phyloP scores from a whole-genome alignment of 30 jellyfish, hydroid and myxozoan genomes.

The Sanderia malayensis region DNA sequence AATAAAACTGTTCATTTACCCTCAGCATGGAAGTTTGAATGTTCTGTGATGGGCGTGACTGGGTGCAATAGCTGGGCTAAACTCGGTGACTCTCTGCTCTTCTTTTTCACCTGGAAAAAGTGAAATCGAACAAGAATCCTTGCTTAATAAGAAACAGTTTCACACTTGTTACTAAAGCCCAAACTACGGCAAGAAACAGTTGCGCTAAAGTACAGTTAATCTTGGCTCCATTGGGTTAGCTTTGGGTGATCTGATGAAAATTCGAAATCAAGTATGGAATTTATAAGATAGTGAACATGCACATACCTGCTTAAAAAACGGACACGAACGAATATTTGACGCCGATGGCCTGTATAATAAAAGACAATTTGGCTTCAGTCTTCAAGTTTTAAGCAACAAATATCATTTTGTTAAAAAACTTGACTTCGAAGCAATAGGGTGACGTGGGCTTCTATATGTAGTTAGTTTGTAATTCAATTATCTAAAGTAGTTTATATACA shows the following conservation, averaged over 20 bases:
- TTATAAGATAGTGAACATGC: no score
- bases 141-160: no score
- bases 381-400: background rate
- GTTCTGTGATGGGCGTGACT: conserved; percentile 36
- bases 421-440: background rate
- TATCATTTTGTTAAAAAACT: background rate
- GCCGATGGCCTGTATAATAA: conserved; percentile 54
- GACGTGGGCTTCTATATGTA: background rate
- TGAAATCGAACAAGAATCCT: no score
- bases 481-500: no score
- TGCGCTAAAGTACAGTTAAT: no score
- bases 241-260: no score
- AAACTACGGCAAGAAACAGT: no score
- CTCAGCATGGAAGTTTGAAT: conserved; percentile 19
- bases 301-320: conserved; percentile 53
- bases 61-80: conserved; percentile 50
- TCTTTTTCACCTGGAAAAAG: conserved; percentile 24
- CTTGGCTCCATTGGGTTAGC: no score
- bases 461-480: no score
- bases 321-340: conserved; percentile 21
- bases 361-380: background rate
- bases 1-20: no score
- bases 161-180: no score
- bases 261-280: no score
- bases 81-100: conserved; percentile 12